Evolutionary conservation across 1,140 invertebrate genomes (phyloP), one percentile per base, ranked within the genome.

Genomic region (Drosophila willistoni): DNA sequence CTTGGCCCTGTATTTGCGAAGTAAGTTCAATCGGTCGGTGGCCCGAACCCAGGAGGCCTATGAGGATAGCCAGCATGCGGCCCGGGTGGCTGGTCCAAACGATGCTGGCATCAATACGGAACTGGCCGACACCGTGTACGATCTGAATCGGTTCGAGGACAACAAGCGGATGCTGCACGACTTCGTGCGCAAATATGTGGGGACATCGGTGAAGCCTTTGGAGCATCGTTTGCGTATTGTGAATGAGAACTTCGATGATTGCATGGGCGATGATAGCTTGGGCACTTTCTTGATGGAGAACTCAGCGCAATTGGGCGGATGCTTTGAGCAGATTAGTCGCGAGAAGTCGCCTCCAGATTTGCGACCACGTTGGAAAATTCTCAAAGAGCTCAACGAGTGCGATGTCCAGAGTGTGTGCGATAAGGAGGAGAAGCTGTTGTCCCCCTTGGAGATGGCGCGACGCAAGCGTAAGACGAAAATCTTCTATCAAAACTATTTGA

Each of bases 141-240:
- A 84, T 55, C 51, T 91, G 12, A 91, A 87, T 61, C 55, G 62
- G 3, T 91, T 91, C n/a, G 90, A 91, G 70, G 64, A 85, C 3
- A 74, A 71, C 54, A 91, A 91, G 39, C 41, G 68, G 0, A 17
- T 76, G 33, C 29, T 91, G 22, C 75, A 85, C 14, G 63, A 79
- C 7, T 85, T 82, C 56, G 41, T 75, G 2, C 62, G 68, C 0
- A 41, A 59, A 1, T 70, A 65, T 55, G 39, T 62, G 12, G 86
- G 91, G 36, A 75, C 68, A 3, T 74, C 73, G 0, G 55, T 75
- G n/a, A 10, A 19, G 10, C 73, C 76, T 2, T 90, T 91, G 55
- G 29, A 71, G 1, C 60, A 72, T 29, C 82, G 85, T 0, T 44
- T 91, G 0, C 0, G 12, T 1, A 59, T 86, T 19, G 87, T 91